Conservation (phyloP, 92 coral and sea anemone genomes). For the Porites divaricata region DNA sequence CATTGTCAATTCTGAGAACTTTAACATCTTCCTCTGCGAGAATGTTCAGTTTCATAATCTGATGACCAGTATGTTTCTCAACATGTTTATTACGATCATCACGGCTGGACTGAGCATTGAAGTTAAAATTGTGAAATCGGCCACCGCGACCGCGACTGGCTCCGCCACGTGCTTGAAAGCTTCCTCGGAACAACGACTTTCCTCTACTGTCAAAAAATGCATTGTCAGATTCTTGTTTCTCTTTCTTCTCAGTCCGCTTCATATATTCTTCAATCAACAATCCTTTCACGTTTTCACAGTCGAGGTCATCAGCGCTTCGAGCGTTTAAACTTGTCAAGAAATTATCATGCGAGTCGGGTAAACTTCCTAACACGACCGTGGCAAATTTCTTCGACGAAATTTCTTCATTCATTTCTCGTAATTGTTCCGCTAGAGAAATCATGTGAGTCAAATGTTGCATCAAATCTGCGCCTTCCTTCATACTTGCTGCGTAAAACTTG, state of each 20-base stretch:
- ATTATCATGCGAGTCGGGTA: constrained; percentile 72
- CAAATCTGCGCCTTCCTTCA: constrained; percentile 64
- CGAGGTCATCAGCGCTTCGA: constrained; percentile 60
- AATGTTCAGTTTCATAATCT: no score
- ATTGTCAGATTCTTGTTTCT: constrained; percentile 50
- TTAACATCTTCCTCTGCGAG: no score
- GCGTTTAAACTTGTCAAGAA: constrained; percentile 70
- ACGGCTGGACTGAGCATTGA: no score
- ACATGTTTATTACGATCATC: neutral
- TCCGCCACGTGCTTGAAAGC: neutral
- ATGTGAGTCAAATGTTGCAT: constrained; percentile 37
- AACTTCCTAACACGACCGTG: constrained; percentile 66
- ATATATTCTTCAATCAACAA: constrained; percentile 59
- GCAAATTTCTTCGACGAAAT: constrained; percentile 71
- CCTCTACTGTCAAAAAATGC: constrained; percentile 31
- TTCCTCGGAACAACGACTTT: neutral
- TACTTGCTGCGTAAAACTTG: constrained; percentile 67
- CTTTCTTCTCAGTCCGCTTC: constrained; percentile 52
- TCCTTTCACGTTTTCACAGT: constrained; percentile 66
- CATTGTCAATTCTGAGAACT: constrained; percentile 3
- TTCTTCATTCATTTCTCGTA: constrained; percentile 67
- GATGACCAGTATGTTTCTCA: no score
- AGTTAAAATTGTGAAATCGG: no score
- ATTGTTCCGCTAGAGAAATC: constrained; percentile 74
- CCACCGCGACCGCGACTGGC: neutral